Percentiles rank a stretch among this genome's conserved stretches.
Conservation (phyloP, 2,113 vertebrate species). For the Seriola quinqueradiata region DNA sequence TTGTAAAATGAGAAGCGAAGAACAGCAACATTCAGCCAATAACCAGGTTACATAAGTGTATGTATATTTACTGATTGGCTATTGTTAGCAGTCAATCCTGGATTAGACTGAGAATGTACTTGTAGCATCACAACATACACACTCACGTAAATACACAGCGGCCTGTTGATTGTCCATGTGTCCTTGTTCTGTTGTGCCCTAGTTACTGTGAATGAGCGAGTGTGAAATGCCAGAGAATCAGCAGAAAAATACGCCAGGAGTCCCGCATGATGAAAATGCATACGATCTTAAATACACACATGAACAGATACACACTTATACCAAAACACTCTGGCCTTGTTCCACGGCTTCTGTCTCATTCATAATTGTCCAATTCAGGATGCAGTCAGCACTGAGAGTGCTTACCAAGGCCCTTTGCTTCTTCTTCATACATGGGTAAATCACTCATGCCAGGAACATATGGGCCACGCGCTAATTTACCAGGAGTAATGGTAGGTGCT, state of each 20-base stretch:
- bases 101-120: background rate
- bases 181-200: slow-evolving; percentile 64
- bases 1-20: too few species aligned
- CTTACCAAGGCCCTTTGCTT: slow-evolving; percentile 56
- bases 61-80: background rate
- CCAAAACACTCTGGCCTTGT: slow-evolving; percentile 61
- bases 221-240: slow-evolving; percentile 65
- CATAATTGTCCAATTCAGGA: slow-evolving; percentile 60
- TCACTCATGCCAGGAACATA: slow-evolving; percentile 40
- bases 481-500: slow-evolving; percentile 48
- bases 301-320: slow-evolving; percentile 19
- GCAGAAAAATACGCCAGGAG: slow-evolving; percentile 59
- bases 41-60: background rate
- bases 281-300: slow-evolving; percentile 28
- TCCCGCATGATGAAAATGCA: slow-evolving; percentile 49
- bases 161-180: slow-evolving; percentile 42
- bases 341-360: slow-evolving; percentile 65
- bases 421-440: slow-evolving; percentile 29
- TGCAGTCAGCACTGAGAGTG: slow-evolving; percentile 52
- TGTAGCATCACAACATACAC: background rate
- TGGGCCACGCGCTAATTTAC: slow-evolving; percentile 31
- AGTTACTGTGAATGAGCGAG: slow-evolving; percentile 63
- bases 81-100: background rate
- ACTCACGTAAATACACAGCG: background rate
- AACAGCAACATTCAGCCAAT: too few species aligned